Base-by-base conservation (phyloP, 2,797 vertebrate species). In the Brachymystax lenok region DNA sequence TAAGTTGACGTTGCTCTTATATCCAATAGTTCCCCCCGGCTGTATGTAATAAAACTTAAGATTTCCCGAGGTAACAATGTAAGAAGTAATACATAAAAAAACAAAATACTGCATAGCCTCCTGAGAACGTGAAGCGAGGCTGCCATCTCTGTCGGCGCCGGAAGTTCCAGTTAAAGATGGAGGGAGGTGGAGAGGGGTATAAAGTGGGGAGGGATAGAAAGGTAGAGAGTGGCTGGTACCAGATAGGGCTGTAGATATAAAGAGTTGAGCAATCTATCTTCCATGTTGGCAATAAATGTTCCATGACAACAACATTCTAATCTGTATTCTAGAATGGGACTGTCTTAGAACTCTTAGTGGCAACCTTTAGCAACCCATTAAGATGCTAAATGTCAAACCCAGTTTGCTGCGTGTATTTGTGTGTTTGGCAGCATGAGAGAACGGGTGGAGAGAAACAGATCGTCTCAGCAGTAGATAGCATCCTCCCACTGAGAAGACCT, bases 171-270 rank as follows among this genome's bases (percentile, higher is more conserved):
- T 46, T 46, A 46, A 5, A 21, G 19, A 50, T 17, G 54, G 74
- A 67, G 27, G 24, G 52, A 33, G 13, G 28, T 19, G 52, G 46
- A 54, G 19, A 59, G 16, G 19, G 16, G 56, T 16, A 27, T 63
- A 21, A 69, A 67, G 28, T 16, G 10, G 74, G 74, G 77, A 77
- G 68, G 61, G 75, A 77, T 56, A 73, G 74, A 70, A 28, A 72
- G 50, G 74, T 80, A 84, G 70, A 46, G 63, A 61, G n/a, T 61
- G 56, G 21, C 56, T 61, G 16, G 56, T 61, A 61, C n/a, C 56
- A 0, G 6, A 2, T 21, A 61, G n/a, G 56, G 7, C 56, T 61
- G 56, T 10, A 61, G 56, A 61, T 46, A 46, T 46, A 46, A 33
- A 33, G 40, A 46, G 40, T 3, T 46, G 10, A 46, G 40, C 10